Evolutionary conservation across 2,797 vertebrate species (phyloP), one percentile per base, ranked within the genome.

Genomic region (Squalus acanthias): DNA sequence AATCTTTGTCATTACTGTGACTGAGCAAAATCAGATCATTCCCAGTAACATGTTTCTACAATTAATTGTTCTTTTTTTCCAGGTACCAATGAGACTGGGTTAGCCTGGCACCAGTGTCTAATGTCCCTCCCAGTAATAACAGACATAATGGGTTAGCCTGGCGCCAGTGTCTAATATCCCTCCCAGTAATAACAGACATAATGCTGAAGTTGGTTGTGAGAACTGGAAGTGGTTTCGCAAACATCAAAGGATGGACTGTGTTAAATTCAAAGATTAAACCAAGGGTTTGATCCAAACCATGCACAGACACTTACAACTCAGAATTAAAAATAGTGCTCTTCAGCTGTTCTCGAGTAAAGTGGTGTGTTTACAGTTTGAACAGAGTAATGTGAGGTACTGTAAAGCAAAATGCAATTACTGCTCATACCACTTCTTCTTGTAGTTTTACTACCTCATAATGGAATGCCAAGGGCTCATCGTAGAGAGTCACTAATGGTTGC

Each of bases 381-480:
- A 92, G 50, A 95, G 13, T 74, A 72, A n/a, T 76, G 63, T 60
- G 67, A 57, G 46, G 94, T 95, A 60, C 50, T 95, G 94, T 95
- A 76, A 95, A 95, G 69, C 69, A 95, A 76, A 92, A 76, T 74
- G 50, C 60, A 74, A 57, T 95, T 46, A 53, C 15, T 95, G 20
- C n/a, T 46, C 33, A 46, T 69, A 93, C 46, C 70, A 57, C 46
- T 57, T 95, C 67, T 70, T 95, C 29, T 46, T 95, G 69, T 76
- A 95, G 70, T 72, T 74, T 95, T 74, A 95, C 91, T 93, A 93
- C 94, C 67, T 95, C 94, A 65, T 65, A 95, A 53, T 95, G 69
- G 24, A 95, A 95, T 74, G 94, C 50, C 46, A 53, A 57, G 94
- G 50, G 46, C 50, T 72, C 26, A 76, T 74, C 57, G 57, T 65